phyloP scores from a whole-genome alignment of 2,113 vertebrate species.

The Xenopus borealis region DNA sequence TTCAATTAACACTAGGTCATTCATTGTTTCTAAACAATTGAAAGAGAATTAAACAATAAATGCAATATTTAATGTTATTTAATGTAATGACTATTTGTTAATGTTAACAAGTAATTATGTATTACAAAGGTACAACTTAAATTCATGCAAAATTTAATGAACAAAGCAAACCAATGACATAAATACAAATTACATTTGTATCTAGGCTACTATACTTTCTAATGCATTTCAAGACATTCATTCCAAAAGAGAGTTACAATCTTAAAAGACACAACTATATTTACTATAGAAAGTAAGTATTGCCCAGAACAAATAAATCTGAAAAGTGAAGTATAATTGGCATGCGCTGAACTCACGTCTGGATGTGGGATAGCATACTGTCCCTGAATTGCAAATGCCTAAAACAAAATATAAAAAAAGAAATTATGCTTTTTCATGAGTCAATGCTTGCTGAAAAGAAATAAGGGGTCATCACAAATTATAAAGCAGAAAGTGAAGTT shows the following conservation, averaged over 20 bases:
- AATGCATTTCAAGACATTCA: constrained; percentile 40
- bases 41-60: constrained; percentile 54
- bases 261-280: not conserved
- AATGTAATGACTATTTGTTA: constrained; percentile 60
- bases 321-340: constrained; percentile 53
- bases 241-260: constrained; percentile 37
- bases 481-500: too few species aligned
- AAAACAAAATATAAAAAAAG: constrained; percentile 55
- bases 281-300: constrained; percentile 59
- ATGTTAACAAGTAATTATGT: constrained; percentile 55
- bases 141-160: constrained; percentile 53
- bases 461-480: too few species aligned
- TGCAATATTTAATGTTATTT: constrained; percentile 60
- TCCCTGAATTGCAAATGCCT: constrained; percentile 87
- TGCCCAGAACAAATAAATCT: constrained; percentile 62
- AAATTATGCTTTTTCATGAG: constrained; percentile 3
- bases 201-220: constrained; percentile 64
- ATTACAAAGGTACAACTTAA: constrained; percentile 50
- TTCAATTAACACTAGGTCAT: constrained; percentile 57
- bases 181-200: constrained; percentile 56
- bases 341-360: constrained; percentile 81
- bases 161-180: constrained; percentile 27
- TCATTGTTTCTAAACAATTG: constrained; percentile 54
- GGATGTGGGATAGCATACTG: constrained; percentile 88
- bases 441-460: too few species aligned